These are phyloP conservation scores for Lepidotrigona ventralis DNA, from an alignment of 1,140 invertebrate species.

Conservation along the genomic window DNA sequence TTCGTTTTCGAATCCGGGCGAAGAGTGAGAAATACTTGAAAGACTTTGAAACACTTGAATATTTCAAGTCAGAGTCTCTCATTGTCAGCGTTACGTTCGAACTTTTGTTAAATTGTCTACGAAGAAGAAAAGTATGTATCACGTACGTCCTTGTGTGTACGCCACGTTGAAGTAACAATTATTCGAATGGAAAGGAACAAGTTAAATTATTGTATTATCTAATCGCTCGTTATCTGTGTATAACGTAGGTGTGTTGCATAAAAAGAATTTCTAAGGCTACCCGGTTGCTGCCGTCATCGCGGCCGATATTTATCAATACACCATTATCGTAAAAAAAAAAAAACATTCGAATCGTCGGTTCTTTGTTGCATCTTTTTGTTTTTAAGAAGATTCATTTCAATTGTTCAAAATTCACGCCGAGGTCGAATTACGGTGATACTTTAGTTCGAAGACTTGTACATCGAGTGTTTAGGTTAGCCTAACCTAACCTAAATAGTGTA, in stretches of 20 bases:
- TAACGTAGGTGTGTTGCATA: slow-evolving; percentile 32
- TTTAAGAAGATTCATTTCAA: no score
- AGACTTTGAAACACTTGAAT: slow-evolving; percentile 3
- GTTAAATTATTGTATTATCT: background rate
- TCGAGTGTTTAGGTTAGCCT: no score
- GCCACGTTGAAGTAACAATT: background rate
- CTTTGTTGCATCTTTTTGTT: no score
- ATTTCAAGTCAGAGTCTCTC: background rate
- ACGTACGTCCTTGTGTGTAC: no score
- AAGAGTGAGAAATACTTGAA: no score
- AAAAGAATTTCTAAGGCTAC: slow-evolving; percentile 57
- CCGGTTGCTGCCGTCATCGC: slow-evolving; percentile 30
- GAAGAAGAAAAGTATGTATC: background rate
- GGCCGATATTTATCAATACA: slow-evolving; percentile 25
- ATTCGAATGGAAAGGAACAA: background rate
- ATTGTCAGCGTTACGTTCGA: background rate
- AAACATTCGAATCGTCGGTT: background rate
- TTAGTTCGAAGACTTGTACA: no score
- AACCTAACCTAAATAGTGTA: no score
- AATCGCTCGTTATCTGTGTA: background rate
- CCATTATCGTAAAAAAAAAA: slow-evolving; percentile 4
- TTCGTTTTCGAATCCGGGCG: no score
- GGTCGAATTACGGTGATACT: no score
- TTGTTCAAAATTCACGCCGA: no score
- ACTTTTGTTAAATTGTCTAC: background rate